Evolutionary conservation across 2,888 invertebrate genomes (phyloP), one percentile per base, ranked within the genome.

Genomic region (Drosophila merina): DNA sequence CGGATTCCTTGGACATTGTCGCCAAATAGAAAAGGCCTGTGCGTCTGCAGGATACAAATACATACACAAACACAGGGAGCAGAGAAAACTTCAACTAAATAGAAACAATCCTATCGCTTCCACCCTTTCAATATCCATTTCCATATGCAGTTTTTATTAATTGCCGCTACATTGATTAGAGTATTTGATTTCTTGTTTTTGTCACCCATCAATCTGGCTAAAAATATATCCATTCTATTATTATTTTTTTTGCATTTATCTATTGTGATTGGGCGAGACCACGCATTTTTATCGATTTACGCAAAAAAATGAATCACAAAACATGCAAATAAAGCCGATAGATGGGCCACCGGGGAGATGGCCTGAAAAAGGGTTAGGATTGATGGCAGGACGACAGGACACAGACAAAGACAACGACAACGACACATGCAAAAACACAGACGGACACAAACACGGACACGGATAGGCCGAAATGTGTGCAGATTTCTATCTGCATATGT

Each of bases 281-380:
- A 82, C 85, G 74, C 60, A 64, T 64, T 64, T 76, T 84, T 80
- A 85, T 85, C 74, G 86, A 85, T 81, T 75, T 73, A 58, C 62
- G 63, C 45, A 56, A 57, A 54, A 59, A 59, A 59, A 59, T 45
- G 79, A 80, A 80, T 80, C 64, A 75, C 67, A 83, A 80, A 79
- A 83, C 68, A 84, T 84, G 85, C 81, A 81, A 79, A 79, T 79
- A 36, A 47, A 69, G 64, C 68, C 67, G 57, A 72, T 72, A 63
- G 86, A 77, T 72, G 60, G 72, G 70, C 72, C 70, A 42, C 60
- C 26, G 40, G 54, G 47, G 50, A 54, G 50, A 28, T 47, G 36
- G 44, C 7, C 28, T 28, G 28, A 48, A 73, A 57, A 83, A 77
- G 86, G 82, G 82, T 86, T 84, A 84, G 84, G 78, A 83, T 75